Evolutionary conservation across 2,113 vertebrate species (phyloP), one percentile per base, ranked within the genome.

Genomic region (Gymnogyps californianus): DNA sequence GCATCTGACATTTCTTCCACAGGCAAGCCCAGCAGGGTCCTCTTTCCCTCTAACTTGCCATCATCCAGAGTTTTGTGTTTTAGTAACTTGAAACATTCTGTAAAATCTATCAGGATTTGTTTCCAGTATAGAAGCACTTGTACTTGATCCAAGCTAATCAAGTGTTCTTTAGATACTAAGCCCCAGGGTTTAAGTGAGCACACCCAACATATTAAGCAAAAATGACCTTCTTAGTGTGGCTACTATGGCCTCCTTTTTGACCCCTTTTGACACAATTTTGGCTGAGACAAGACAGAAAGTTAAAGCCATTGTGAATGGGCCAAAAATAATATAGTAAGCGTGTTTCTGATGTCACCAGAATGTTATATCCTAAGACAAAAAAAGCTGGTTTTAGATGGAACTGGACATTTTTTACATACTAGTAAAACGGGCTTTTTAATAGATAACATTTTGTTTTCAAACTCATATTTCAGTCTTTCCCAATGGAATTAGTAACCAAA

Each of bases 91-190:
- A 96, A 95, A 93, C 89, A 88, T 85, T 81, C 94, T 90, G 94
- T 90, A 91, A 96, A 96, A 97, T 58, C 87, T 95, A 95, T 87
- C 93, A 95, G 91, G 96, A 96, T 93, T 96, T 74, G 46, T 94
- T 93, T 79, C 83, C 89, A 89, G 91, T 69, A 91, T 91, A 85
- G 95, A 93, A 94, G 81, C 91, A 91, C 81, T 96, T 91, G 81
- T 96, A 89, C 81, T 83, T 76, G 36, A 94, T 96, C 95, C 96
- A 97, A 96, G 78, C 54, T 79, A 94, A 96, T 91, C 95, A 95
- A 94, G 87, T 34, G 32, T 90, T 83, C 58, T 82, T 97, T 69
- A 87, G 87, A 96, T 76, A 58, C 54, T 85, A 82, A 95, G 54
- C 80, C 70, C 80, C 66, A 49, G 83, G 89, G 69, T 83, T 95